phyloP scores from a whole-genome alignment of 2,113 vertebrate genomes.

The Columbina picui region DNA sequence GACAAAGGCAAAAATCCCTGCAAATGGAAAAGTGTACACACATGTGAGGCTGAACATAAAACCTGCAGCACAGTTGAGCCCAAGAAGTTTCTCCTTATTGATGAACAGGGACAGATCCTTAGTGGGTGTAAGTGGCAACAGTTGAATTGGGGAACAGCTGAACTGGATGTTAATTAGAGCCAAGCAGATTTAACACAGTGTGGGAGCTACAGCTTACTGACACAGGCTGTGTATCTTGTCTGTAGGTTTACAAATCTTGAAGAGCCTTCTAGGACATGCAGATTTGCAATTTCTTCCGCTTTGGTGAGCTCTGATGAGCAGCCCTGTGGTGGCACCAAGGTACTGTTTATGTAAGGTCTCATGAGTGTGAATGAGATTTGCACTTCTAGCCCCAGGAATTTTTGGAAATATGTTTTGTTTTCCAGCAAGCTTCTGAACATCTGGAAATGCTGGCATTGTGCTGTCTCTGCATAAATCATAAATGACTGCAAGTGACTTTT shows the following conservation, averaged over 20 bases:
- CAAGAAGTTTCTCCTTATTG: neutral
- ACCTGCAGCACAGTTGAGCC: neutral
- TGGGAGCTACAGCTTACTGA: neutral
- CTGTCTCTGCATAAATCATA: slow-evolving; percentile 30
- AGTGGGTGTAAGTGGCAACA: neutral
- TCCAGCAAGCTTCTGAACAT: slow-evolving; percentile 39
- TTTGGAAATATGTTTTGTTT: slow-evolving; percentile 38
- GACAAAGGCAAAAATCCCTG: neutral
- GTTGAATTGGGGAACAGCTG: neutral
- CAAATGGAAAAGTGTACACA: neutral
- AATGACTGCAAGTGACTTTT: neutral
- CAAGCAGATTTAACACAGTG: neutral
- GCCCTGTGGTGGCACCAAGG: neutral
- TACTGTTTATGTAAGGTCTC: neutral
- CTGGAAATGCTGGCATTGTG: slow-evolving; percentile 46
- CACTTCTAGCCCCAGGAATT: slow-evolving; percentile 18
- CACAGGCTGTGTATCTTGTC: neutral
- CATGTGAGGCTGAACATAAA: neutral
- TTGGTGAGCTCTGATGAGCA: neutral
- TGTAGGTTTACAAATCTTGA: neutral
- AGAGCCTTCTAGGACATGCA: neutral
- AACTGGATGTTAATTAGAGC: neutral
- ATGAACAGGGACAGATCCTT: neutral
- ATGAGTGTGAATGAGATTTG: slow-evolving; percentile 16
- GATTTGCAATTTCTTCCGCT: neutral